Base-by-base conservation (phyloP, 2,888 invertebrate genomes). In the Pantelozetes paolii region DNA sequence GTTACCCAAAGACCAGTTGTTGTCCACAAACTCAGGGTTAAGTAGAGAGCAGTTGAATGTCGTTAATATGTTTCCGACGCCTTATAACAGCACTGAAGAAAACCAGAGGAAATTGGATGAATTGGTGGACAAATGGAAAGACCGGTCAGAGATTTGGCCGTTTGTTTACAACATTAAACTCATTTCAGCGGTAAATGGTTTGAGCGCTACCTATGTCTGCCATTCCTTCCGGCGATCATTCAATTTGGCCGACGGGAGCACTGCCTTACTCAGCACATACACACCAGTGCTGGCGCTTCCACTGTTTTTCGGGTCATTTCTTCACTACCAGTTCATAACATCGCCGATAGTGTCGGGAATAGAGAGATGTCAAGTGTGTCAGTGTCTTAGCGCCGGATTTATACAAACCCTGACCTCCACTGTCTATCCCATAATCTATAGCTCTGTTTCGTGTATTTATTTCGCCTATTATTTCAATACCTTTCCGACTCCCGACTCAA, bases 191-290 rank as follows among this genome's bases (percentile, higher is more conserved):
- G 20, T 40, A 0, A 67, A 67, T 42, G 67, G 67, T 9, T 8
- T 67, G 5, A 40, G 11, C n/a, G n/a, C 67, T 1, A 8, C 23
- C 11, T 67, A 40, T 32, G 23, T 67, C 23, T 32, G n/a, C 32
- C 36, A 40, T 20, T 67, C 13, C n/a, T 67, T 67, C 20, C 67
- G 67, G 1, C 40, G 40, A 9, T 8, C 67, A 1, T 67, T 67
- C 11, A 36, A 67, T 11, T 67, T 67, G 20, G 67, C 67, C 9
- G 67, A 67, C 26, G 67, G 67, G 6, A n/a, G 23, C 13, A 67
- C 67, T 23, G 67, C 67, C 11, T 1, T 67, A 2, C 20, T 67
- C 9, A 67, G 26, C n/a, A 42, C 20, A 15, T 67, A 67, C 23
- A 23, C 42, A 0, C 67, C 67, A 23, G 36, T 23, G 20, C 67